These are phyloP conservation scores for Epizoanthus illoricatus DNA, from an alignment of 92 coral and sea anemone genomes.

Conservation along the genomic window DNA sequence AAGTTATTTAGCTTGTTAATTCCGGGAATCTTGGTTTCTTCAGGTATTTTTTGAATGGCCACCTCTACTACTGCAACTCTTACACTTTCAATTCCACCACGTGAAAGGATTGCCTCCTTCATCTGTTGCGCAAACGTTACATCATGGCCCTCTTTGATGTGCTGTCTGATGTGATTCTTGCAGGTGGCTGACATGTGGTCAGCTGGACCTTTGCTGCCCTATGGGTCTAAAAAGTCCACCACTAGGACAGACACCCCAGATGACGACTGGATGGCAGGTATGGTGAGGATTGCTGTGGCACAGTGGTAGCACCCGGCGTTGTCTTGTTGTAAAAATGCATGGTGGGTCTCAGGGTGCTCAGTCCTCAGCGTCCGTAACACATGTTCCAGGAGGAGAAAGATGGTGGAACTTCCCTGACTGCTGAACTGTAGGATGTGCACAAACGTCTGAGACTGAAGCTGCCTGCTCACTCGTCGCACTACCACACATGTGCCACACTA, in stretches of 20 bases:
- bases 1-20: constrained; percentile 49
- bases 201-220: no score
- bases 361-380: constrained; percentile 41
- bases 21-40: constrained; percentile 35
- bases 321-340: constrained; percentile 31
- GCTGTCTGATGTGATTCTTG: not conserved
- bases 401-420: constrained; percentile 39
- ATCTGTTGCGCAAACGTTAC: not conserved
- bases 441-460: constrained; percentile 43
- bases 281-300: not conserved
- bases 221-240: no score
- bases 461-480: constrained; percentile 26
- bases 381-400: constrained; percentile 32
- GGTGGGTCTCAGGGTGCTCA: constrained; percentile 15
- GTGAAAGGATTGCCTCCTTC: no score
- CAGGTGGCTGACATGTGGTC: no score
- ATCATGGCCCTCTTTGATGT: constrained; percentile 36
- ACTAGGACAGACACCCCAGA: no score
- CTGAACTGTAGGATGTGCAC: constrained; percentile 37
- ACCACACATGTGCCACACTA: constrained; percentile 43
- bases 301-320: constrained; percentile 50
- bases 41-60: not conserved
- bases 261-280: no score
- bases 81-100: no score
- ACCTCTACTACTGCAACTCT: constrained; percentile 26